Percentiles rank a stretch among this genome's conserved stretches.
phyloP scores from a whole-genome alignment of 1,140 invertebrate genomes.

The Galendromus occidentalis region DNA sequence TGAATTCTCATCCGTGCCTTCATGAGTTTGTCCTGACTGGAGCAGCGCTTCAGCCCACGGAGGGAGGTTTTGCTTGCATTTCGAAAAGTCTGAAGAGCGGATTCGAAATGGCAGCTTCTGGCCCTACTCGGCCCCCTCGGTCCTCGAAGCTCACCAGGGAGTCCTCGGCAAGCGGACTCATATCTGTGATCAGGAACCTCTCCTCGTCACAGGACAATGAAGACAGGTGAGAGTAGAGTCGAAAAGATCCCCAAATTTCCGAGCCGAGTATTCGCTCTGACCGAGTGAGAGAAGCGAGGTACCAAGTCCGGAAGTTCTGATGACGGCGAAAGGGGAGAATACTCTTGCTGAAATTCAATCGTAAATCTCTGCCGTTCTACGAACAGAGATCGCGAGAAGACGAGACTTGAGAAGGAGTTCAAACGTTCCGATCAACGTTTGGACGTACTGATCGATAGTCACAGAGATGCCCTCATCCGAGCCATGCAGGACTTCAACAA shows the following conservation, averaged over 20 bases:
- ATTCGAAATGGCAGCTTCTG: not conserved
- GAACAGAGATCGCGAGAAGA: constrained; percentile 78
- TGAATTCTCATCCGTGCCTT: too few relatives aligned
- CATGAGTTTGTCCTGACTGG: too few relatives aligned
- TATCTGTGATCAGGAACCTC: not conserved
- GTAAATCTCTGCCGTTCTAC: constrained; percentile 31
- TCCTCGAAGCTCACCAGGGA: not conserved
- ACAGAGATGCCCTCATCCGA: constrained; percentile 67
- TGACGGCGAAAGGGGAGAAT: too few relatives aligned
- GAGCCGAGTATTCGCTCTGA: too few relatives aligned
- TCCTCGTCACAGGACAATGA: constrained; percentile 2
- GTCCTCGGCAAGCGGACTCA: not conserved
- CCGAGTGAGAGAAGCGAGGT: too few relatives aligned
- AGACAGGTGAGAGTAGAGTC: not conserved
- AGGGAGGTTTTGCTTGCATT: too few relatives aligned
- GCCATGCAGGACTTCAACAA: constrained; percentile 65
- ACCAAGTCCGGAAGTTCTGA: too few relatives aligned
- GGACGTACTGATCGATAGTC: constrained; percentile 62
- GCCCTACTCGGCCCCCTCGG: not conserved
- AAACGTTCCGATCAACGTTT: constrained; percentile 67
- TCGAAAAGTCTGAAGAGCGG: too few relatives aligned
- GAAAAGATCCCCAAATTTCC: too few relatives aligned
- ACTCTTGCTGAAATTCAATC: too few relatives aligned
- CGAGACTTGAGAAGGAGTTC: constrained; percentile 76
- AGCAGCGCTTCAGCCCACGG: too few relatives aligned